Percentiles rank a stretch among this genome's conserved stretches.
These are phyloP conservation scores for Trichogramma evanescens DNA, from an alignment of 2,888 invertebrate species.

Conservation along the genomic window DNA sequence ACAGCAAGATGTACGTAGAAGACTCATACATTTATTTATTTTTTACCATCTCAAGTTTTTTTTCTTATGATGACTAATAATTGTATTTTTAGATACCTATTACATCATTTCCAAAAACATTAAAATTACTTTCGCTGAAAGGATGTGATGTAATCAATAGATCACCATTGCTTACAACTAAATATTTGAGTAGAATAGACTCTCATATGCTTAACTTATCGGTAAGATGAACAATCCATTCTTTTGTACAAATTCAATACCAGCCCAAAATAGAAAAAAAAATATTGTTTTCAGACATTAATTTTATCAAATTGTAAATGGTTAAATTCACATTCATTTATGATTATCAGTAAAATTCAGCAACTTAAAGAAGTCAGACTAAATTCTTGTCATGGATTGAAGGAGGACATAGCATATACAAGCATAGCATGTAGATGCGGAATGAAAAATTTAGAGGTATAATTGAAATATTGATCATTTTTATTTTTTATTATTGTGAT, in stretches of 20 bases:
- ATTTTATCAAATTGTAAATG: conserved; percentile 67
- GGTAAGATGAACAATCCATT: conserved; percentile 49
- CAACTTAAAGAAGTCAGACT: conserved; percentile 57
- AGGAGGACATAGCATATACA: conserved; percentile 69
- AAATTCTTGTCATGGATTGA: conserved; percentile 59
- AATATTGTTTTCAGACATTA: conserved; percentile 52
- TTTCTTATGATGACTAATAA: neutral
- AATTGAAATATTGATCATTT: neutral
- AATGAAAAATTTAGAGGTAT: conserved; percentile 56
- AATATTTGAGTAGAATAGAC: conserved; percentile 53
- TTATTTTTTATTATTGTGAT: neutral
- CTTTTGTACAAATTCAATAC: conserved; percentile 45
- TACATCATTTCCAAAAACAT: conserved; percentile 57
- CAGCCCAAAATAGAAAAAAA: neutral
- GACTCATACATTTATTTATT: conserved; percentile 1
- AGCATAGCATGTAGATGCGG: conserved; percentile 69
- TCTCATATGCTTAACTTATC: conserved; percentile 50
- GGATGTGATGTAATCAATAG: conserved; percentile 48
- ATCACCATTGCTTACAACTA: conserved; percentile 20
- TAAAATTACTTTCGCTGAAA: conserved; percentile 57
- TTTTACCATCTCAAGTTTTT: conserved; percentile 2
- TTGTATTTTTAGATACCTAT: conserved; percentile 54
- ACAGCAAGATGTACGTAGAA: conserved; percentile 46
- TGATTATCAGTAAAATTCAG: conserved; percentile 66
- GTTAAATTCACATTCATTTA: conserved; percentile 66